Percentiles rank a stretch among this genome's conserved stretches.
Conservation (phyloP, 2,888 invertebrate species). For the Miltochrista miniata region DNA sequence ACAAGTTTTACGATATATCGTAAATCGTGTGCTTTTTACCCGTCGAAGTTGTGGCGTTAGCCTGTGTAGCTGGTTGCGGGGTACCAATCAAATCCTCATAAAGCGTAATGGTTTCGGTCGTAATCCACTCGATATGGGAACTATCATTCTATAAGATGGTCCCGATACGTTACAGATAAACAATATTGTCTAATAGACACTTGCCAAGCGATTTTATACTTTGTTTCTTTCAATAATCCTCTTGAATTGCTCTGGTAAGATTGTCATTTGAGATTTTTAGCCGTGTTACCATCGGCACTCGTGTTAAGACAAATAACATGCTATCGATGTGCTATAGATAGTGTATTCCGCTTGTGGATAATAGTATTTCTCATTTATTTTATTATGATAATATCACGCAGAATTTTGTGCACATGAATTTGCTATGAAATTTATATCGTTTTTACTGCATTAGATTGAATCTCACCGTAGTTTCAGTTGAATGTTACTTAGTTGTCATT, state of each 20-base stretch:
- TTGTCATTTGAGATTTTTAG: conserved; percentile 26
- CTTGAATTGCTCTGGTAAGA: conserved; percentile 1
- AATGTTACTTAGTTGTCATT: no score
- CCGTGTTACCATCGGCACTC: conserved; percentile 48
- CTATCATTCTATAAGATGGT: conserved; percentile 62
- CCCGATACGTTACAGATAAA: conserved; percentile 52
- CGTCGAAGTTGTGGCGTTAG: conserved; percentile 55
- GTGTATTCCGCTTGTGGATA: conserved; percentile 59
- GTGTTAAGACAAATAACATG: conserved; percentile 71
- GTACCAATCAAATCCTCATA: conserved; percentile 76
- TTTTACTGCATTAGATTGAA: no score
- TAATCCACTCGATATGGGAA: conserved; percentile 79
- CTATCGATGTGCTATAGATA: conserved; percentile 63
- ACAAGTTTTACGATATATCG: conserved; percentile 65
- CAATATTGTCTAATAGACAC: conserved; percentile 19
- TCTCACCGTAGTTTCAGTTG: no score
- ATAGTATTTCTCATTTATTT: conserved; percentile 57
- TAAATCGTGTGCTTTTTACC: conserved; percentile 72
- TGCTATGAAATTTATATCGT: no score
- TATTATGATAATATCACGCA: conserved; percentile 34
- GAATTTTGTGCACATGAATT: conserved; percentile 13
- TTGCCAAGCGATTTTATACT: conserved; percentile 28
- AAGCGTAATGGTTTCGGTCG: conserved; percentile 72
- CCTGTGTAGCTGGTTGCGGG: conserved; percentile 71
- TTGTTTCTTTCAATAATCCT: conserved; percentile 18